These are phyloP conservation scores for Dipus sagitta DNA, from an alignment of 2,797 vertebrate genomes.

Conservation along the genomic window DNA sequence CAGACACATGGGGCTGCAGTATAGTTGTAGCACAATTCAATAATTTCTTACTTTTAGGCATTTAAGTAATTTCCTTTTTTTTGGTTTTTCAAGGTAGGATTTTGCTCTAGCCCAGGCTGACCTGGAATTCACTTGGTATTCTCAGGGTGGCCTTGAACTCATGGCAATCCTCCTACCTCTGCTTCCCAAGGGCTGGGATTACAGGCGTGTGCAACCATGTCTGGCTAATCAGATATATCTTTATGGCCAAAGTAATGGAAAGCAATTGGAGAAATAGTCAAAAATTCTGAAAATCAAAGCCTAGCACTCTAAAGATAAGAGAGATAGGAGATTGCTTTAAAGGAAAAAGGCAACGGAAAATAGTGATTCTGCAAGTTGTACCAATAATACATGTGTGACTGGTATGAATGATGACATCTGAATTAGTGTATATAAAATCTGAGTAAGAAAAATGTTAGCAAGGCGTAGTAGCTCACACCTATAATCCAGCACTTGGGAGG, in stretches of 20 bases:
- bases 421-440: conserved; percentile 21
- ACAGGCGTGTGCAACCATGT: no score
- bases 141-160: no score
- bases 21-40: neutral
- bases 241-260: conserved; percentile 9
- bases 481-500: no score
- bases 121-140: no score
- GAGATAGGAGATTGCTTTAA: neutral
- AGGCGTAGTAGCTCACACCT: no score
- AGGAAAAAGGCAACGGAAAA: neutral
- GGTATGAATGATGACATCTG: neutral
- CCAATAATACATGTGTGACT: neutral
- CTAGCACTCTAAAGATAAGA: conserved; percentile 26
- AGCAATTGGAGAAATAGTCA: neutral
- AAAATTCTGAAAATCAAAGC: conserved; percentile 3
- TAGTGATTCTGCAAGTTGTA: neutral
- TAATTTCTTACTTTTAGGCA: conserved; percentile 47
- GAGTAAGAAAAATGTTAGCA: neutral
- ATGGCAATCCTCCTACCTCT: no score
- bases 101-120: no score
- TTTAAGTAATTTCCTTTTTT: conserved; percentile 19
- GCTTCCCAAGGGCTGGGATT: no score
- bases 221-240: neutral
- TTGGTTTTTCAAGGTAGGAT: neutral
- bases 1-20: neutral